Base-by-base conservation (phyloP, 2,888 invertebrate species). In the Germaria angustata region DNA sequence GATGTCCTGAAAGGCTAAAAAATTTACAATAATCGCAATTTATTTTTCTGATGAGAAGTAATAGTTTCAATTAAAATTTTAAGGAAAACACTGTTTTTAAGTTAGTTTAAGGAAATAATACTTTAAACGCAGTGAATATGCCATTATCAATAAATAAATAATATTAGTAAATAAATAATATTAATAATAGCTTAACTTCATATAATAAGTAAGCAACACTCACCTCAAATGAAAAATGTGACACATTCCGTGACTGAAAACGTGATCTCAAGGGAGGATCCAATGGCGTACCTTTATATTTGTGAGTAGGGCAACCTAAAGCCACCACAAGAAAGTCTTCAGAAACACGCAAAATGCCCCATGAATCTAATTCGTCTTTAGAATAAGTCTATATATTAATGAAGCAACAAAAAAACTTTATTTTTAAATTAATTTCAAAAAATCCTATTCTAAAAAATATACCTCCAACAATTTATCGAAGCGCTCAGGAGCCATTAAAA, bases 221-320 rank as follows among this genome's bases (percentile, higher is more conserved):
- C 78, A 88, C 89, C 84, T 87, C 86, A 75, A 86, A 89, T 9
- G 88, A 86, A 71, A 85, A 88, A 61, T 88, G 87, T 68, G 94
- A 92, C 82, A 99, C 93, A 91, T 98, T 95, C 88, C 97, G 93
- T 0, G 97, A 98, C 91, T 99, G 99, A 90, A 99, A 99, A 78
- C 99, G 93, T 0, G 98, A 98, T 71, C 99, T 92, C 34, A 99
- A 92, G 0, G 99, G 99, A 22, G 99, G 99, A 92, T 99, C 99
- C 39, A 99, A 92, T 0, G 98, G 97, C 90, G 98, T 97, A 4
- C 99, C 99, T 63, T 94, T 93, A 91, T 97, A 98, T 68, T 95
- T 93, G 55, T 97, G 97, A 13, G 97, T 95, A 0, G 98, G 98
- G 80, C 98, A 89, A 0, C 98, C 98, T n/a, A 98, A 92, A 0